Percentiles rank a stretch among this genome's conserved stretches.
Evolutionary conservation across 2,113 vertebrate genomes (phyloP).

Genomic region (Colaptes auratus): DNA sequence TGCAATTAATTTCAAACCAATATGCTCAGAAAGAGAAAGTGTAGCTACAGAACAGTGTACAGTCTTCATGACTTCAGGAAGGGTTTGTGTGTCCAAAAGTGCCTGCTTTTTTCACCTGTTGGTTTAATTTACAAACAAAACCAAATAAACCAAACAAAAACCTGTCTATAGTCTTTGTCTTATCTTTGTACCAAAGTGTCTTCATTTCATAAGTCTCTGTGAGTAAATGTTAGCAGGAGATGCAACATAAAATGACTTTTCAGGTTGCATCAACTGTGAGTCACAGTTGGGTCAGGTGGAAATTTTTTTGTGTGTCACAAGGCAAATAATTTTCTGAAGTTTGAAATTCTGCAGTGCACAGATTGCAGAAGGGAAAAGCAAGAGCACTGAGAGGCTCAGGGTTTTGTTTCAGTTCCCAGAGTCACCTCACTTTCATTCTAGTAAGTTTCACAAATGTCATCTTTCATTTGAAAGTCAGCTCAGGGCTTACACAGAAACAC

Average conservation of each 20-base stretch:
- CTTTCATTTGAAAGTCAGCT: not conserved
- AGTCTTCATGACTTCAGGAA: not conserved
- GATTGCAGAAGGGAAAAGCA: not conserved
- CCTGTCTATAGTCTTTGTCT: not conserved
- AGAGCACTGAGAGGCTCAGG: not conserved
- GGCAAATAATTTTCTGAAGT: not conserved
- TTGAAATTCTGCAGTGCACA: not conserved
- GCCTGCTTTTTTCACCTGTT: not conserved
- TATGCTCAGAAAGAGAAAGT: not conserved
- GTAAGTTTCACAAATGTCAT: not conserved
- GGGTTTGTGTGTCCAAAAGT: not conserved
- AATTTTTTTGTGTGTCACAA: not conserved
- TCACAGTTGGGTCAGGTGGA: not conserved
- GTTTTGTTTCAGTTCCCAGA: not conserved
- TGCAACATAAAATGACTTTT: not conserved
- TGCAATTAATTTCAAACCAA: not conserved
- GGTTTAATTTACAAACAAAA: not conserved
- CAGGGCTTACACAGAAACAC: not conserved
- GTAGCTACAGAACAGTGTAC: not conserved
- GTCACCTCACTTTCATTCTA: not conserved
- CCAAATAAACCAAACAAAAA: not conserved
- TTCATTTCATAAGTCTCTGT: not conserved
- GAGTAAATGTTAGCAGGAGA: not conserved
- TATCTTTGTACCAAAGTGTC: not conserved
- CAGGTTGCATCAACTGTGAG: not conserved